Evolutionary conservation across 64 coral and sea anemone genomes (phyloP), one percentile per base, ranked within the genome.

Genomic region (Actinia equina): DNA sequence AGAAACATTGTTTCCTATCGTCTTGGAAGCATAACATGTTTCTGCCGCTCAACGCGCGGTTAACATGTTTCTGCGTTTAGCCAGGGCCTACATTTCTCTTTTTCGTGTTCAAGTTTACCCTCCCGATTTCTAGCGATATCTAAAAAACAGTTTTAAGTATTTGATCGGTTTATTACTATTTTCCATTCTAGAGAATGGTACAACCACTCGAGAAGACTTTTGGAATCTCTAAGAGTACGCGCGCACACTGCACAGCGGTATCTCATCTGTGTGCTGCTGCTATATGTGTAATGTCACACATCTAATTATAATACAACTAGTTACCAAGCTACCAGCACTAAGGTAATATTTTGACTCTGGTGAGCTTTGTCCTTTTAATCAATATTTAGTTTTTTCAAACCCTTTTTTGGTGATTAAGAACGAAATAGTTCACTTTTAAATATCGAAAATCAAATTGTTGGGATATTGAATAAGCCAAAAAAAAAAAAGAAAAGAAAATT

Each of bases 271-370:
- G 59, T 19, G 62, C 62, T 65, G 62, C 22, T 65, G n/a, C 13
- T 57, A 11, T 13, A 65, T 23, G 22, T 65, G 62, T 65, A 65
- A 65, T 65, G 20, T 23, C 62, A 65, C 62, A 65, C 62, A 65
- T 65, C 62, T 65, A 65, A n/a, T 65, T 65, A n/a, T 65, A 22
- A 65, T 65, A 65, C 62, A 65, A 65, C 62, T 65, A 65, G 62
- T 23, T 60, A 65, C 62, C 62, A 65, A 23, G 62, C 62, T 65
- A n/a, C 19, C 62, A 65, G 62, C 62, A 65, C 62, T 65, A 65
- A 65, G 62, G 62, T 65, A n/a, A 22, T n/a, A 0, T 23, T 23
- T 20, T 65, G 7, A 5, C 18, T 5, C 16, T n/a, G 60, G 6
- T 20, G 30, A 63, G 52, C 52, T 54, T 12, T 8, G 11, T 2